Percentiles rank a stretch among this genome's conserved stretches.
phyloP scores from a whole-genome alignment of 2,888 invertebrate species.

The Erebia palarica region DNA sequence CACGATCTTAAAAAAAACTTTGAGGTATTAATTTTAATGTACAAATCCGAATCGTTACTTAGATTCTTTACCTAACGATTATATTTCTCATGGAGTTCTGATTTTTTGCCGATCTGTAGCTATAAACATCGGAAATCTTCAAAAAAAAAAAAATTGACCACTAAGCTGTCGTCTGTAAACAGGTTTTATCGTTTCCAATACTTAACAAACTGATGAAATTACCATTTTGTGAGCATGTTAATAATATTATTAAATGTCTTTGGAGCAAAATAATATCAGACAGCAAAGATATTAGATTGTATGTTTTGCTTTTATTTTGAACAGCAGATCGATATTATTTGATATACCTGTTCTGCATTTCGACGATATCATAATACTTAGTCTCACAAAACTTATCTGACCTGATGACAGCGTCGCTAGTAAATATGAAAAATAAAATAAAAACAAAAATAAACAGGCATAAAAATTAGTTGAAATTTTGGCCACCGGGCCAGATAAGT shows the following conservation, averaged over 20 bases:
- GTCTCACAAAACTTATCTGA: neutral
- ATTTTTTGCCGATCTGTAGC: neutral
- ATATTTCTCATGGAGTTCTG: neutral
- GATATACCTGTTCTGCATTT: neutral
- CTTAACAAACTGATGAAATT: neutral
- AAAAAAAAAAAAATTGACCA: neutral
- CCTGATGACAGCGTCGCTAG: too few species aligned
- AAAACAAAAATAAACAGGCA: too few species aligned
- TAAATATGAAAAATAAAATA: too few species aligned
- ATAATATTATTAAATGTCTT: too few species aligned
- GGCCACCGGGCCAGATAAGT: too few species aligned
- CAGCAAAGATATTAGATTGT: neutral
- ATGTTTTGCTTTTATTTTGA: neutral
- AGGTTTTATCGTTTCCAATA: neutral
- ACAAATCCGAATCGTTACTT: neutral
- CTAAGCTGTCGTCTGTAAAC: neutral
- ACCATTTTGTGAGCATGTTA: neutral
- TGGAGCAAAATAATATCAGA: neutral
- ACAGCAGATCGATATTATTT: too few species aligned
- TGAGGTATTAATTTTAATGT: neutral
- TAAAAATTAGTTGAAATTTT: too few species aligned
- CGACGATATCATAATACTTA: neutral
- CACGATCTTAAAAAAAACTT: neutral
- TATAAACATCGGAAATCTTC: conserved; percentile 3
- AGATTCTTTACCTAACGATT: neutral